phyloP scores from a whole-genome alignment of 2,888 invertebrate species.

The Brachyptera putata region DNA sequence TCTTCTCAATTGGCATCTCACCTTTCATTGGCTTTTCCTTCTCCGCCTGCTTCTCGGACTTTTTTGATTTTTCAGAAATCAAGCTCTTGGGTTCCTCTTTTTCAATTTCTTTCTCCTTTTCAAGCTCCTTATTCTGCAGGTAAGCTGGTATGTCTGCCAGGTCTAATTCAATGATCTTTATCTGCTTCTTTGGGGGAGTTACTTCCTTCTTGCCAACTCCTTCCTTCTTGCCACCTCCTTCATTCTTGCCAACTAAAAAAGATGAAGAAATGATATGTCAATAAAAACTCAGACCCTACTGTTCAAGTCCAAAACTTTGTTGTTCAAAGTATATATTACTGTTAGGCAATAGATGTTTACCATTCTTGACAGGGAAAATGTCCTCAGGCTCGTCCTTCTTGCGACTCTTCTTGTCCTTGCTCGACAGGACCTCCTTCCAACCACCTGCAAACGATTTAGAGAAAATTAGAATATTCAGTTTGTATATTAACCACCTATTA shows the following conservation, averaged over 20 bases:
- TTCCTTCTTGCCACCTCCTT: no score
- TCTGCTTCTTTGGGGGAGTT: slow-evolving; percentile 42
- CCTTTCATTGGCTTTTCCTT: slow-evolving; percentile 39
- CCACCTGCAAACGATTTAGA: slow-evolving; percentile 44
- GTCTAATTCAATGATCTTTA: slow-evolving; percentile 39
- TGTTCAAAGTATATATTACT: no score
- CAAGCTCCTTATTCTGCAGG: slow-evolving; percentile 35
- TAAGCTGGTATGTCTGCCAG: not conserved
- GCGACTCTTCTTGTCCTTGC: slow-evolving; percentile 67
- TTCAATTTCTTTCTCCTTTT: slow-evolving; percentile 39
- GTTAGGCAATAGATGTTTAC: no score
- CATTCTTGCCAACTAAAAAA: no score
- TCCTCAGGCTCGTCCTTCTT: slow-evolving; percentile 48
- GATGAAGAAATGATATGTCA: no score
- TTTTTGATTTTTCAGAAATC: slow-evolving; percentile 41
- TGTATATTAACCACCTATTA: no score
- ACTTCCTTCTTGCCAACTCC: not conserved
- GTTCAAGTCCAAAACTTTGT: no score
- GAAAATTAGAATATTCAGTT: no score
- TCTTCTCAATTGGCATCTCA: slow-evolving; percentile 32
- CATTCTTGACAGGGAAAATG: not conserved
- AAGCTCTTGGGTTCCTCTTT: slow-evolving; percentile 39
- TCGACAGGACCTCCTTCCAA: slow-evolving; percentile 67
- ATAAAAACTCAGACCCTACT: no score
- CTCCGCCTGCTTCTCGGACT: slow-evolving; percentile 41